Percentiles rank a stretch among this genome's conserved stretches.
Evolutionary conservation across 2,113 vertebrate species (phyloP).

Genomic region (Phaethon lepturus): DNA sequence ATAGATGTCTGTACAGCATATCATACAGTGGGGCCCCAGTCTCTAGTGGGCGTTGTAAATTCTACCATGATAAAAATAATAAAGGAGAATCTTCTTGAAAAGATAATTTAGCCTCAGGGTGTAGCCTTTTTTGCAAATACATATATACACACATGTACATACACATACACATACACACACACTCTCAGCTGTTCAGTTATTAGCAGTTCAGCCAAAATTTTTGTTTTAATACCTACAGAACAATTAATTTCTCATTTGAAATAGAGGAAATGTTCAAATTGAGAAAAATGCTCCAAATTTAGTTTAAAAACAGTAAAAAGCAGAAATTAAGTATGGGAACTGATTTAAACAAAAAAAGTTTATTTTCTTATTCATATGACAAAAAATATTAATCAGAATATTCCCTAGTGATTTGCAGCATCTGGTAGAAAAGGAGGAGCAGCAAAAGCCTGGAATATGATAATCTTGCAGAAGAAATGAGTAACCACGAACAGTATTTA

Average conservation of each 20-base stretch:
- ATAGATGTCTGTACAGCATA: slow-evolving; percentile 6
- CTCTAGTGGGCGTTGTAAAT: neutral
- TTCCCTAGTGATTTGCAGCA: slow-evolving; percentile 41
- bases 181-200: neutral
- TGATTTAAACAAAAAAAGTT: neutral
- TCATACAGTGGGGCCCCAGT: slow-evolving; percentile 12
- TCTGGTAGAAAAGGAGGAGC: slow-evolving; percentile 42
- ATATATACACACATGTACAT: rapidly evolving
- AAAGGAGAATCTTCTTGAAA: slow-evolving; percentile 4
- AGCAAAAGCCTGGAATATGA: neutral
- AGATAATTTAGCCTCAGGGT: slow-evolving; percentile 6
- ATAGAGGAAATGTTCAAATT: neutral
- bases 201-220: neutral
- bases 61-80: slow-evolving; percentile 35
- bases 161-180: neutral
- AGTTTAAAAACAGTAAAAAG: neutral
- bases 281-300: neutral
- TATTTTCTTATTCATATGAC: slow-evolving; percentile 8
- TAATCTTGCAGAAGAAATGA: slow-evolving; percentile 25
- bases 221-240: neutral
- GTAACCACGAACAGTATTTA: slow-evolving; percentile 5
- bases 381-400: slow-evolving; percentile 31
- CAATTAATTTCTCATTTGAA: neutral
- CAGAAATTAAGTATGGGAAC: neutral
- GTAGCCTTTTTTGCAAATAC: neutral